Evolutionary conservation across 1,140 invertebrate genomes (phyloP), one percentile per base, ranked within the genome.

Genomic region (Megathymus violae): DNA sequence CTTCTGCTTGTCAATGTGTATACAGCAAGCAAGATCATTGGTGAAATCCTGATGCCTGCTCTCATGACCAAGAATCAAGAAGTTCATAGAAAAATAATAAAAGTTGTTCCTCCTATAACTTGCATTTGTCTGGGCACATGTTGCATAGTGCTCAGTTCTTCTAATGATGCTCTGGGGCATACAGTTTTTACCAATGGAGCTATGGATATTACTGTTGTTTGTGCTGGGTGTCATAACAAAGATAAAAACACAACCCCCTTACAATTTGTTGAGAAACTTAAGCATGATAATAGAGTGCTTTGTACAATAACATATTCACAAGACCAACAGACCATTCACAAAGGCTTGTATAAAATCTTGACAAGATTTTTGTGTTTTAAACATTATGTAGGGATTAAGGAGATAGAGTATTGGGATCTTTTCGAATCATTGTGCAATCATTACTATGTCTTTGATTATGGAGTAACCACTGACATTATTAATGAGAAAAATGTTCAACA

Each of bases 331-430:
- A n/a, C 67, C 72, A 80, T 71, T 14, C 44, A 64, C 9, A 69
- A 56, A 51, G 74, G 75, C 9, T 46, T 89, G 0, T 76, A 71
- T 43, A 80, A 54, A 48, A 65, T 92, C 10, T 81, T 91, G 73
- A 72, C 67, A 9, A 89, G 88, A 59, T 91, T 91, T 71, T 68
- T 91, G 34, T 85, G 89, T 73, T 59, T 59, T 41, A 85, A 82
- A 31, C 64, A 82, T 4, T 88, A 88, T 67, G 16, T n/a, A n/a
- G 67, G 76, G 48, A 46, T 83, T 47, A 64, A 70, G 38, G 67
- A 74, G 11, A 74, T 19, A 66, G 69, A 74, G 40, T 89, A 75
- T 64, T 86, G 80, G 81, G 67, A 80, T 16, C 62, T 91, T 10
- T 67, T 90, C 14, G 61, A 56, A 13, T 67, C 74, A 48, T 62